Evolutionary conservation across 2,113 vertebrate species (phyloP).

Genomic region (Grallaria varia): DNA sequence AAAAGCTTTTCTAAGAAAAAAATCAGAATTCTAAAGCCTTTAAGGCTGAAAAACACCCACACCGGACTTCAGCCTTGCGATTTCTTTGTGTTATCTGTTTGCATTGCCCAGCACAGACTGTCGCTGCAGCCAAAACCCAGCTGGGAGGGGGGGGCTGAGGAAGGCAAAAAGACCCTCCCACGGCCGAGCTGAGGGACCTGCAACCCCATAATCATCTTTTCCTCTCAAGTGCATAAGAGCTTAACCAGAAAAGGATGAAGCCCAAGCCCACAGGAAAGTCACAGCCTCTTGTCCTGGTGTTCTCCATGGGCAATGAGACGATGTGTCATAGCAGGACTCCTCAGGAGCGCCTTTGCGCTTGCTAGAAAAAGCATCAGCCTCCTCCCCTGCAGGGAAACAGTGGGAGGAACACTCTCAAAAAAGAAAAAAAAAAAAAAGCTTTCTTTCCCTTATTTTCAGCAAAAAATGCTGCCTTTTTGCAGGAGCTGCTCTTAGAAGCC

Average conservation of each 20-base stretch:
- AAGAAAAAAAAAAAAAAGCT: background rate
- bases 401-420: background rate
- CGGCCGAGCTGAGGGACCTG: background rate
- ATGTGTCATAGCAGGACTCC: background rate
- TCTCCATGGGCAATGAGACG: background rate
- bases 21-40: background rate
- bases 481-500: background rate
- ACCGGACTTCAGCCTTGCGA: background rate
- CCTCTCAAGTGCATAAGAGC: background rate
- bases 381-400: background rate
- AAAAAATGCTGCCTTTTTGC: background rate
- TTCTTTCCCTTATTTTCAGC: background rate
- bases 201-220: background rate
- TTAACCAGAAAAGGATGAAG: background rate
- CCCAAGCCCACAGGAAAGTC: background rate
- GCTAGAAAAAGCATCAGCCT: background rate
- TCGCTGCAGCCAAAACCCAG: background rate
- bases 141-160: background rate
- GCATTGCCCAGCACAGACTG: background rate
- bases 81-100: background rate
- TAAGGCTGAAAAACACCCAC: background rate
- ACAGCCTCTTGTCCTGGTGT: background rate
- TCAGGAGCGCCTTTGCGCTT: background rate
- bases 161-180: background rate
- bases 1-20: background rate